These are phyloP conservation scores for Anneissia japonica DNA, from an alignment of 35 echinoderm and acorn worm species.

Conservation along the genomic window DNA sequence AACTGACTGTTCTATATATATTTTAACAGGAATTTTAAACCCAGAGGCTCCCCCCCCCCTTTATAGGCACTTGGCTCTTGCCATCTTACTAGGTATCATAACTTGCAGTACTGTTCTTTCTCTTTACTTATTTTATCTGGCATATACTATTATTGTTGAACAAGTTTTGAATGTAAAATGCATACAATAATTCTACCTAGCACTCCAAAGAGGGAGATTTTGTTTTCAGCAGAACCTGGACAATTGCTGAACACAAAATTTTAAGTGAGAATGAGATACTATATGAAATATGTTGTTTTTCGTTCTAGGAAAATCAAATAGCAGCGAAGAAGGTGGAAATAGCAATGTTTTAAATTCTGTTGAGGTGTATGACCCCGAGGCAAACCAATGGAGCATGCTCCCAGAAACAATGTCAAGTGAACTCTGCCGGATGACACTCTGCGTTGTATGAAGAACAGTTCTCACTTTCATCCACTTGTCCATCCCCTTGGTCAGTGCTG, in stretches of 20 bases:
- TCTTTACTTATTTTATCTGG: neutral
- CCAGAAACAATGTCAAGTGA: too few relatives aligned
- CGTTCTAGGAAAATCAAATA: slow-evolving; percentile 1
- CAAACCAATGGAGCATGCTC: neutral
- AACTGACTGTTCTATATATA: too few relatives aligned
- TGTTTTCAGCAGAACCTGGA: neutral
- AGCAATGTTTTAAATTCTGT: neutral
- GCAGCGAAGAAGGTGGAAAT: neutral
- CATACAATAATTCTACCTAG: neutral
- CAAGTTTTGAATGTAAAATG: neutral
- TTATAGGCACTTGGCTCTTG: too few relatives aligned
- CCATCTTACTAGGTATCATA: too few relatives aligned
- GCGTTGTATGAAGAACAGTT: too few relatives aligned
- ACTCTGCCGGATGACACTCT: too few relatives aligned
- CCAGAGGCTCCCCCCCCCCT: too few relatives aligned
- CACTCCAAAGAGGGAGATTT: neutral
- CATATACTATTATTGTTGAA: neutral
- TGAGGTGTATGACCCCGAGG: neutral
- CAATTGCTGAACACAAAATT: too few relatives aligned
- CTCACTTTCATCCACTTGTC: too few relatives aligned
- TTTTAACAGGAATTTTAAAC: too few relatives aligned
- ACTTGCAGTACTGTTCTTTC: too few relatives aligned
- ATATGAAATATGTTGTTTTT: neutral
- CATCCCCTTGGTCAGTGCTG: too few relatives aligned
- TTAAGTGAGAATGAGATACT: neutral